Conservation (phyloP, 2,797 vertebrate genomes). For the Hydrocynus forskahlii region DNA sequence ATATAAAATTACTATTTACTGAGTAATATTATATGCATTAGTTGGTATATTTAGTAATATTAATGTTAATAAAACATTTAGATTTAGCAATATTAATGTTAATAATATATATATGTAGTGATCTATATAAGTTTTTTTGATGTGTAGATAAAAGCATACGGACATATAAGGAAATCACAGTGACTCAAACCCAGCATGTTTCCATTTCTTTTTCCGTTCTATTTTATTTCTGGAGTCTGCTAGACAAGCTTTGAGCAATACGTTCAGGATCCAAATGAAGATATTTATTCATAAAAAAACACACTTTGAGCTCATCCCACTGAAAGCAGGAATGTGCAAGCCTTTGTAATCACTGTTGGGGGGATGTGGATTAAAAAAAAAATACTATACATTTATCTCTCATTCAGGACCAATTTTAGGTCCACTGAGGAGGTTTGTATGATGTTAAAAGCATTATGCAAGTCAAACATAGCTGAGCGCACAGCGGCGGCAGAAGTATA, state of each 20-base stretch:
- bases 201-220: not conserved
- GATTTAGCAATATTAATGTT: too few species aligned
- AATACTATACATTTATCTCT: not conserved
- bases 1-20: too few species aligned
- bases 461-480: conserved; percentile 14
- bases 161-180: not conserved
- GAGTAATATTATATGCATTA: too few species aligned
- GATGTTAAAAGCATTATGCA: conserved; percentile 5
- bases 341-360: conserved; percentile 12
- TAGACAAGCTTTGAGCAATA: not conserved
- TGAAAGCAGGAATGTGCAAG: conserved; percentile 6
- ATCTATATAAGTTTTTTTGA: too few species aligned
- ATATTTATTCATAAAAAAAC: conserved; percentile 15
- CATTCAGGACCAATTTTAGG: conserved; percentile 19
- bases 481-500: not conserved
- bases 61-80: too few species aligned
- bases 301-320: not conserved
- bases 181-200: not conserved
- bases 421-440: conserved; percentile 1
- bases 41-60: too few species aligned
- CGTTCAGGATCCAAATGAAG: not conserved
- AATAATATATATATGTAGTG: too few species aligned
- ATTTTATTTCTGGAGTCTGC: too few species aligned
- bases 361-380: not conserved
- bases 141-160: not conserved